phyloP scores from a whole-genome alignment of 2,888 invertebrate species.

The Alentia gelatinosa region DNA sequence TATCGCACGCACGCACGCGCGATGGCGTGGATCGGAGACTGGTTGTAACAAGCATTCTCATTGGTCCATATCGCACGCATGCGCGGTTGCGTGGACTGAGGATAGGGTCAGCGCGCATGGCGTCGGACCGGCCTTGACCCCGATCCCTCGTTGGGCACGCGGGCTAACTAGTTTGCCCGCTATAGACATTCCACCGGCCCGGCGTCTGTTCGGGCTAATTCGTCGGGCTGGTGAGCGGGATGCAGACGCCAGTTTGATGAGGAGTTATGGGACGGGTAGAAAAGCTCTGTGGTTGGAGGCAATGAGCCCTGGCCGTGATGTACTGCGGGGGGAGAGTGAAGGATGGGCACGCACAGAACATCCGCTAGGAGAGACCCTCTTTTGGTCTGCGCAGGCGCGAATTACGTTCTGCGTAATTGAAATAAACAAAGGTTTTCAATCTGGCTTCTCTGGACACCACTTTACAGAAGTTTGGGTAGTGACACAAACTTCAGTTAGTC shows the following conservation, averaged over 20 bases:
- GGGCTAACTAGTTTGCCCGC: not conserved
- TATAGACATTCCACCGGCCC: not conserved
- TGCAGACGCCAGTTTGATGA: not conserved
- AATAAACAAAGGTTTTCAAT: too few relatives aligned
- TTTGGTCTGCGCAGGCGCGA: too few relatives aligned
- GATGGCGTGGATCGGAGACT: too few relatives aligned
- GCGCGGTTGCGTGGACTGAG: not conserved
- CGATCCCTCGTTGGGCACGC: too few relatives aligned
- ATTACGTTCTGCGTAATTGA: too few relatives aligned
- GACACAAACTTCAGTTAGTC: too few relatives aligned
- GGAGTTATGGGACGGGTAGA: not conserved
- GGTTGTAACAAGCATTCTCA: not conserved
- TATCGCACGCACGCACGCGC: too few relatives aligned
- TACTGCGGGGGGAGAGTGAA: not conserved
- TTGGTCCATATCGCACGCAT: not conserved
- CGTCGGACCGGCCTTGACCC: not conserved
- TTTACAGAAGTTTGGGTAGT: too few relatives aligned
- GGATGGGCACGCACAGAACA: too few relatives aligned
- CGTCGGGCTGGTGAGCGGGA: not conserved
- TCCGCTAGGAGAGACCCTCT: too few relatives aligned
- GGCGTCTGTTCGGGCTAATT: not conserved
- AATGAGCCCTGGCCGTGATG: not conserved
- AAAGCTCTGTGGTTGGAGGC: not conserved
- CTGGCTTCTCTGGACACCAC: too few relatives aligned
- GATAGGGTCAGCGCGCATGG: not conserved